A percentile compares a stretch with the other conserved stretches of the same genome.
Evolutionary conservation across 2,797 vertebrate genomes (phyloP).

Genomic region (Xenentodon cancila): DNA sequence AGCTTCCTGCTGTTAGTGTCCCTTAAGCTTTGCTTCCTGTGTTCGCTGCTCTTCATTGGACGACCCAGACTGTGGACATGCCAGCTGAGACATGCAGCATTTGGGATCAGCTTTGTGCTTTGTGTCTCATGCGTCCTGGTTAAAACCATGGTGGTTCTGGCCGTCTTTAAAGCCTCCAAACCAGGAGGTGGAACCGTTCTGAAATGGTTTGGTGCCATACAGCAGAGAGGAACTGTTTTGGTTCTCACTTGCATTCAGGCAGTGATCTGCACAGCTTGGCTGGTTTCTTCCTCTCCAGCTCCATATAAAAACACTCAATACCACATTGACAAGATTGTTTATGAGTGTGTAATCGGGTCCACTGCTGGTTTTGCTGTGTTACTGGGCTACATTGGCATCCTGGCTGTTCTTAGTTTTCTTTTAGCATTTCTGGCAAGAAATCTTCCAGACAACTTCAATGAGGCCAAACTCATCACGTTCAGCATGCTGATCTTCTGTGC

Average conservation of each 20-base stretch:
- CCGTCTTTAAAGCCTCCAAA: conserved; percentile 64
- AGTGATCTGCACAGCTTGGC: conserved; percentile 60
- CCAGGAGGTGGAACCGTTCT: conserved; percentile 55
- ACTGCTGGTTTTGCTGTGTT: conserved; percentile 64
- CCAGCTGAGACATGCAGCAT: conserved; percentile 53
- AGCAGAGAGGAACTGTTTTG: conserved; percentile 73
- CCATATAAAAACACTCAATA: conserved; percentile 71
- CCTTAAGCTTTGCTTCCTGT: conserved; percentile 63
- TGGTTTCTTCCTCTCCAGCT: conserved; percentile 59
- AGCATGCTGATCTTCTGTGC: conserved; percentile 77
- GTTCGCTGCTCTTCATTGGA: conserved; percentile 67
- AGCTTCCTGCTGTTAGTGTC: conserved; percentile 49
- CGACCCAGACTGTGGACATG: conserved; percentile 61
- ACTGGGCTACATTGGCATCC: conserved; percentile 70
- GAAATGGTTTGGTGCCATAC: conserved; percentile 69
- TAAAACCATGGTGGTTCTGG: conserved; percentile 68
- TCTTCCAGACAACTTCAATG: conserved; percentile 76
- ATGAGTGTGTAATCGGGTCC: conserved; percentile 71
- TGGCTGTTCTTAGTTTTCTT: conserved; percentile 67
- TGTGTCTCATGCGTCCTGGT: conserved; percentile 64
- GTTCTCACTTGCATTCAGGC: conserved; percentile 56
- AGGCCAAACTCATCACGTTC: conserved; percentile 77
- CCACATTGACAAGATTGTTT: conserved; percentile 69
- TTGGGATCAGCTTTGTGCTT: conserved; percentile 69
- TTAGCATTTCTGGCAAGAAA: conserved; percentile 75